phyloP scores from a whole-genome alignment of 1,140 invertebrate species.

The Scaptomyza montana region DNA sequence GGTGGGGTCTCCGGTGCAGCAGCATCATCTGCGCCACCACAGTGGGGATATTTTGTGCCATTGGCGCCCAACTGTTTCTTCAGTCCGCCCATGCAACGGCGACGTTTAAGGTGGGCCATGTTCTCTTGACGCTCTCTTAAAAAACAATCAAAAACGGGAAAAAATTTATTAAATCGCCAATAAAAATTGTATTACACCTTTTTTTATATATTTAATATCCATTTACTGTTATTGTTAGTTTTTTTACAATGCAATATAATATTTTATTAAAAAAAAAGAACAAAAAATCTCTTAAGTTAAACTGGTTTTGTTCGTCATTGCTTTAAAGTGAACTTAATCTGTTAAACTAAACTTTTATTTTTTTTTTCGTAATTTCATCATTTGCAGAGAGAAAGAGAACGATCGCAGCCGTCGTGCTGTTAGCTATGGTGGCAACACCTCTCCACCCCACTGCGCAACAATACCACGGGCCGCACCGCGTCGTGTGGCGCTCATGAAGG shows the following conservation, averaged over 20 bases:
- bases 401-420: constrained; percentile 79
- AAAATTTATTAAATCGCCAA: neutral
- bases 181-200: no score
- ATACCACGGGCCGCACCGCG: constrained; percentile 79
- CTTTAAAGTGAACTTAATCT: neutral
- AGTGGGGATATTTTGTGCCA: constrained; percentile 81
- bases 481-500: constrained; percentile 77
- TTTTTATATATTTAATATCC: no score
- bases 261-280: no score
- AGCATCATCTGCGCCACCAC: constrained; percentile 38
- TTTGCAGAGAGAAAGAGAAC: constrained; percentile 80
- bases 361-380: neutral
- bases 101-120: constrained; percentile 62
- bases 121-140: neutral
- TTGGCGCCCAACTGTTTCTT: constrained; percentile 71
- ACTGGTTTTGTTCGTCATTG: no score
- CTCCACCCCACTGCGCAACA: constrained; percentile 62
- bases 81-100: constrained; percentile 73
- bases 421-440: constrained; percentile 66
- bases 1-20: constrained; percentile 39
- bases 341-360: neutral
- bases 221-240: no score
- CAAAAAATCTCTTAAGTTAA: no score
- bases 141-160: neutral
- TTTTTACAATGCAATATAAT: no score